A percentile compares a stretch with the other conserved stretches of the same genome.
phyloP scores from a whole-genome alignment of 2,113 vertebrate species.

The Istiophorus platypterus region DNA sequence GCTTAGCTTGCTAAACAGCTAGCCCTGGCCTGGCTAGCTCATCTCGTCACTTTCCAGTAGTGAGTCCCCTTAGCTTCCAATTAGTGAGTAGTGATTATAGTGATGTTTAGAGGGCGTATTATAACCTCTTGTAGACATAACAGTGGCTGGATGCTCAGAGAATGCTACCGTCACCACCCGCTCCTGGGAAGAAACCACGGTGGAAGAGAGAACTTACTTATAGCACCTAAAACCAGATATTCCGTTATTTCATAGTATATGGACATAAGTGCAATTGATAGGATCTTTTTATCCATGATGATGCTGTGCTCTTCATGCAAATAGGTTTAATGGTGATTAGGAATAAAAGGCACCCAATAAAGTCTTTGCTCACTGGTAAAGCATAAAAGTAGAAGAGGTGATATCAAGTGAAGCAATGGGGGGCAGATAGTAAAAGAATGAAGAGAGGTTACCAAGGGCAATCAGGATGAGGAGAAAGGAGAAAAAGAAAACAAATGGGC shows the following conservation, averaged over 20 bases:
- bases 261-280: background rate
- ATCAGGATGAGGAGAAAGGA: background rate
- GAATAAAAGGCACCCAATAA: background rate
- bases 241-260: background rate
- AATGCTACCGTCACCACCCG: too few relatives aligned
- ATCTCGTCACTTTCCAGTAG: too few relatives aligned
- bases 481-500: background rate
- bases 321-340: background rate
- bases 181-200: too few relatives aligned
- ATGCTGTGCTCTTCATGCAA: background rate
- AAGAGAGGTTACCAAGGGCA: slow-evolving; percentile 23
- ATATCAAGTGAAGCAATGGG: background rate
- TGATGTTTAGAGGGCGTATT: too few relatives aligned
- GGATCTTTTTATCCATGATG: background rate
- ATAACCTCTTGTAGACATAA: too few relatives aligned
- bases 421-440: background rate
- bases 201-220: too few relatives aligned
- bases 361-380: background rate
- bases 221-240: too few relatives aligned
- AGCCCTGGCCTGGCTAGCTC: too few relatives aligned
- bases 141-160: too few relatives aligned
- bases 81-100: too few relatives aligned
- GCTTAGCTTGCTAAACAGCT: too few relatives aligned
- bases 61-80: too few relatives aligned
- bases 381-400: background rate